Percentiles rank a stretch among this genome's conserved stretches.
Evolutionary conservation across 2,888 invertebrate species (phyloP).

Genomic region (Drosophila lutescens): DNA sequence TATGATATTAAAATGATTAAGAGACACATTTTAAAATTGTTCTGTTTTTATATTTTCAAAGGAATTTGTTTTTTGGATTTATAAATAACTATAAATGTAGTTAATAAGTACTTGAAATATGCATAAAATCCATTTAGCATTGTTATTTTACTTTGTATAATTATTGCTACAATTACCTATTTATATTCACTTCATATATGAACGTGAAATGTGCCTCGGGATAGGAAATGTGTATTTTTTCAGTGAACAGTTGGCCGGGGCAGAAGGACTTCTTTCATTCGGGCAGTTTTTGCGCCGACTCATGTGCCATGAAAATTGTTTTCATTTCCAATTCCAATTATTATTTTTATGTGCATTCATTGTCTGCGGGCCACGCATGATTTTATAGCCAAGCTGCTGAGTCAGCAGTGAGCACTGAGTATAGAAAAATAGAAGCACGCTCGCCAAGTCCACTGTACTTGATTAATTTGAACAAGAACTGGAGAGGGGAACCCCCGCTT

Average conservation of each 20-base stretch:
- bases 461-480: constrained; percentile 77
- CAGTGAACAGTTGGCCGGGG: not conserved
- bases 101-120: no score
- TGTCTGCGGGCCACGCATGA: constrained; percentile 65
- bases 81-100: no score
- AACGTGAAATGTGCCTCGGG: no score
- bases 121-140: no score
- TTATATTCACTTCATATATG: no score
- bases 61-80: no score
- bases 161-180: no score
- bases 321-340: constrained; percentile 77
- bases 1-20: no score
- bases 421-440: not conserved
- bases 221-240: not conserved
- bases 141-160: no score
- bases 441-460: constrained; percentile 65
- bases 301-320: constrained; percentile 76
- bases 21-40: no score
- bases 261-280: not conserved
- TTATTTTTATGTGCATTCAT: constrained; percentile 79
- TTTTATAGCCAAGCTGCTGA: constrained; percentile 68
- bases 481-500: constrained; percentile 9
- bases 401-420: constrained; percentile 52
- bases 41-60: no score
- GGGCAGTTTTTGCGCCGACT: constrained; percentile 64